Evolutionary conservation across 2,113 vertebrate species (phyloP).

Genomic region (Crotalus horridus): DNA sequence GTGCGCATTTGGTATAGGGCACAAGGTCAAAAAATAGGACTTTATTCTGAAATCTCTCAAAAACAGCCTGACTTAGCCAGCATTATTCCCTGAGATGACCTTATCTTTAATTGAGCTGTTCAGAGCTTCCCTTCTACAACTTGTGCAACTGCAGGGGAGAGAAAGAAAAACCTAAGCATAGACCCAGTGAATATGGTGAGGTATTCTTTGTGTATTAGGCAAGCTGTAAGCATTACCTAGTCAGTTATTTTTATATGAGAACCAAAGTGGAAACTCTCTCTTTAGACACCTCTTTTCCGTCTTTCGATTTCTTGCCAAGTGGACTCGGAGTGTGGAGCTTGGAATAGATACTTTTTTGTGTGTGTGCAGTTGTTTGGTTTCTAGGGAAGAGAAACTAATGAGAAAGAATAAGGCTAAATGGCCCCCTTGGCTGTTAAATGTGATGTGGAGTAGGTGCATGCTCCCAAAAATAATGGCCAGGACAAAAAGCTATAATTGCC

Average conservation of each 20-base stretch:
- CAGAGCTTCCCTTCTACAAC: neutral
- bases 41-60: neutral
- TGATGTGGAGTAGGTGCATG: neutral
- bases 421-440: neutral
- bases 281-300: neutral
- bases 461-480: neutral
- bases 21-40: neutral
- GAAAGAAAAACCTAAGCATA: neutral
- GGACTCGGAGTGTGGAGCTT: neutral
- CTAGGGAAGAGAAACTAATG: neutral
- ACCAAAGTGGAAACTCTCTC: neutral
- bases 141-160: neutral
- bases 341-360: neutral
- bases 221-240: neutral
- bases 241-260: neutral
- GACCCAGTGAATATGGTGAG: neutral
- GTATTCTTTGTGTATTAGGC: neutral
- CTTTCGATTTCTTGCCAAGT: neutral
- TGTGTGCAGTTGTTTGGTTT: neutral
- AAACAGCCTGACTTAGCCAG: neutral
- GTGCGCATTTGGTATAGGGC: neutral
- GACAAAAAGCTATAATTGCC: neutral
- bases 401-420: neutral
- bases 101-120: constrained; percentile 8
- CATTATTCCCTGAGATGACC: neutral